These are phyloP conservation scores for Chelon labrosus DNA, from an alignment of 2,797 vertebrate genomes.

Conservation along the genomic window DNA sequence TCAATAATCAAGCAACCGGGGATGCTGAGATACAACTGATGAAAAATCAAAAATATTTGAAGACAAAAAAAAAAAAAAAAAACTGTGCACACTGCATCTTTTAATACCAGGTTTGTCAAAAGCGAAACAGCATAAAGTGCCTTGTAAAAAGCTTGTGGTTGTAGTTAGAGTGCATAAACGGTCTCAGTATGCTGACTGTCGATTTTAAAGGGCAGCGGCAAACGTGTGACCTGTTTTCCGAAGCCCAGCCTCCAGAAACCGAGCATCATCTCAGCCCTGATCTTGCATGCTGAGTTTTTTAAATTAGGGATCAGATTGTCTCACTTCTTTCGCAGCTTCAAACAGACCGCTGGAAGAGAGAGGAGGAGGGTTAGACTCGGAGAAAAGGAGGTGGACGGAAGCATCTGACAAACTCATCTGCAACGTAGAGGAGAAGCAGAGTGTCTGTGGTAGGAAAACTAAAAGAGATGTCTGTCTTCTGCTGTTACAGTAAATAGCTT, in stretches of 20 bases:
- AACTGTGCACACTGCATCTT: constrained; percentile 22
- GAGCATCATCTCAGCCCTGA: constrained; percentile 53
- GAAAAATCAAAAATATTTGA: constrained; percentile 46
- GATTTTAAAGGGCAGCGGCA: constrained; percentile 45
- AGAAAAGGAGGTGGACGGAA: constrained; percentile 62
- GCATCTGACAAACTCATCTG: constrained; percentile 80
- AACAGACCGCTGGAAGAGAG: constrained; percentile 51
- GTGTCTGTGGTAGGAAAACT: constrained; percentile 75
- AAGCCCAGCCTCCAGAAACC: constrained; percentile 52
- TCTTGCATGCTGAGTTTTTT: constrained; percentile 57
- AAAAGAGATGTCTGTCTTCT: constrained; percentile 79
- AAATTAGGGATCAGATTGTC: constrained; percentile 73
- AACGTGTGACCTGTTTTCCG: constrained; percentile 52
- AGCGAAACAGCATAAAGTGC: constrained; percentile 44
- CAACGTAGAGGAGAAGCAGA: constrained; percentile 56
- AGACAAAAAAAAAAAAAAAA: constrained; percentile 1
- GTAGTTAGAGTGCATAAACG: constrained; percentile 48
- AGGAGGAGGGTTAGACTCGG: constrained; percentile 49
- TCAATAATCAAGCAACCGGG: background rate
- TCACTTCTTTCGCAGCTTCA: constrained; percentile 65
- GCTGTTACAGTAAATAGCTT: constrained; percentile 79
- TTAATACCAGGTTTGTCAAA: constrained; percentile 40
- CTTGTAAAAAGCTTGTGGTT: constrained; percentile 56
- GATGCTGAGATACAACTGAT: constrained; percentile 35
- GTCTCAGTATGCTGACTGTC: constrained; percentile 46